These are phyloP conservation scores for Dipodomys ordii DNA, from an alignment of 2,113 vertebrate species.

Conservation along the genomic window DNA sequence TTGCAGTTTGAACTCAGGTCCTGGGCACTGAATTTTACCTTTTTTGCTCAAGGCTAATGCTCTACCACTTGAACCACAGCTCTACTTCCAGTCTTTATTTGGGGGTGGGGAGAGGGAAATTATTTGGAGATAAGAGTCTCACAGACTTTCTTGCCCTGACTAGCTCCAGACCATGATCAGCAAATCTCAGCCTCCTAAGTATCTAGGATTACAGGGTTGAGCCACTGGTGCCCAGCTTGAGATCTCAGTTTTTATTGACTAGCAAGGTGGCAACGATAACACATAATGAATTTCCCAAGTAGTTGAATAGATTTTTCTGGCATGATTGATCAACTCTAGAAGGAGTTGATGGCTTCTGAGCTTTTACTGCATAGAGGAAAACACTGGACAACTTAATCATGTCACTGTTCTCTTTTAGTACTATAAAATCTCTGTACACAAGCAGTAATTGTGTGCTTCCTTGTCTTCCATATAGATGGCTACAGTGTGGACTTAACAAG, in stretches of 20 bases:
- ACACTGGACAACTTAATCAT: constrained; percentile 20
- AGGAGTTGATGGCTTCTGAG: background rate
- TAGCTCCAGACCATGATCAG: no score
- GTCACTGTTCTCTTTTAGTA: constrained; percentile 67
- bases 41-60: no score
- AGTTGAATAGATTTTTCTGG: background rate
- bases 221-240: no score
- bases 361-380: background rate
- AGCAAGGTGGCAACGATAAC: background rate
- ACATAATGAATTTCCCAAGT: background rate
- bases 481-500: constrained; percentile 44
- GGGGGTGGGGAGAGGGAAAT: no score
- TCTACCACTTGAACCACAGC: no score
- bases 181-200: background rate
- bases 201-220: background rate
- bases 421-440: background rate
- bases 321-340: background rate
- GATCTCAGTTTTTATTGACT: background rate
- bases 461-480: background rate
- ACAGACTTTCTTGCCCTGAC: background rate
- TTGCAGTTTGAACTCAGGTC: no score
- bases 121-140: no score
- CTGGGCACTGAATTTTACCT: no score
- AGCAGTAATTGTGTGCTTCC: constrained; percentile 2
- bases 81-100: no score